Evolutionary conservation across 2,113 vertebrate genomes (phyloP).

Genomic region (Rhea pennata): DNA sequence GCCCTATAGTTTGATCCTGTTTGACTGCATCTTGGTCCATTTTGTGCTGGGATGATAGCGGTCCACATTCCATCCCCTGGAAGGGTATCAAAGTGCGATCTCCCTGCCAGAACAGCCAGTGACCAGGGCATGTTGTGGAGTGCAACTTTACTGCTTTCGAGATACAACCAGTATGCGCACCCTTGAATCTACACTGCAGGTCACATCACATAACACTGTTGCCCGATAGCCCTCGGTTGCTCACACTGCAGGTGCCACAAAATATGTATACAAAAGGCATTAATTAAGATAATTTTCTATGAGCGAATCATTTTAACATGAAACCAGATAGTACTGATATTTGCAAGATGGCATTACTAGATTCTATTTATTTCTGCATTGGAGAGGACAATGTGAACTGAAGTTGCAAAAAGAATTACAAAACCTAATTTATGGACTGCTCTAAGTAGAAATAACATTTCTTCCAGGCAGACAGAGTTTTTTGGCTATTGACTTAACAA

Average conservation of each 20-base stretch:
- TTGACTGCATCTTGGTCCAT: neutral
- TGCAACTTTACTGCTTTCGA: neutral
- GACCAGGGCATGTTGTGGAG: accelerated
- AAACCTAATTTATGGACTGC: constrained; percentile 47
- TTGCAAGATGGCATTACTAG: constrained; percentile 28
- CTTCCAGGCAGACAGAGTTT: constrained; percentile 45
- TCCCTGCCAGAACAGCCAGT: neutral
- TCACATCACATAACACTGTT: neutral
- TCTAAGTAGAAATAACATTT: constrained; percentile 58
- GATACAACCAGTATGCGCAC: accelerated
- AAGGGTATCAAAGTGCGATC: neutral
- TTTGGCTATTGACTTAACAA: constrained; percentile 45
- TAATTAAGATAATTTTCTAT: neutral
- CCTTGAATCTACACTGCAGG: neutral
- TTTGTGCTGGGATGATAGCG: neutral
- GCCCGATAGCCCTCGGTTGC: neutral
- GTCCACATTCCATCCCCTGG: neutral
- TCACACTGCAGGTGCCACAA: neutral
- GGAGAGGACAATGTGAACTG: neutral
- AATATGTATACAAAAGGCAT: neutral
- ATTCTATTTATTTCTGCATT: constrained; percentile 34
- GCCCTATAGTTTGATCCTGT: neutral
- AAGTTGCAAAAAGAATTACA: constrained; percentile 45
- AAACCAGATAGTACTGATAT: constrained; percentile 27
- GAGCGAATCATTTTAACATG: constrained; percentile 26